A percentile compares a stretch with the other conserved stretches of the same genome.
Evolutionary conservation across 2,113 vertebrate species (phyloP).

Genomic region (Numida meleagris): DNA sequence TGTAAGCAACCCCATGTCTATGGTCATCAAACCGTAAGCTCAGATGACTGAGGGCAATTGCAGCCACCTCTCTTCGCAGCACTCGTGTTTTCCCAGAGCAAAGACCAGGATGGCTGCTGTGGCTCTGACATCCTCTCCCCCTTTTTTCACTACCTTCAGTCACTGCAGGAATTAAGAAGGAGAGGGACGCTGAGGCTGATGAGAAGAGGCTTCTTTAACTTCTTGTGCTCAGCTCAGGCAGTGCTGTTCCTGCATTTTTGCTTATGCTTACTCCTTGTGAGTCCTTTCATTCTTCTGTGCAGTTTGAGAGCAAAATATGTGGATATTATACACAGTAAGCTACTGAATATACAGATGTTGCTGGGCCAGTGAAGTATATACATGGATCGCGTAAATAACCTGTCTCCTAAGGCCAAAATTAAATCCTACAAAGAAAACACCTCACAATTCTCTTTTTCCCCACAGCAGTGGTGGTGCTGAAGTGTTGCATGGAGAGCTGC

Average conservation of each 20-base stretch:
- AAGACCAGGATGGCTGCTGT: not conserved
- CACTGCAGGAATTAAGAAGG: not conserved
- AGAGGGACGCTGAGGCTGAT: not conserved
- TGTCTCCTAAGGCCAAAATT: slow-evolving; percentile 30
- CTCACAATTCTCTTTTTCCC: not conserved
- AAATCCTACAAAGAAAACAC: not conserved
- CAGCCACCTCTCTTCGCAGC: not conserved
- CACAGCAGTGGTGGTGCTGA: not conserved
- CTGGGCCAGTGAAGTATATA: not conserved
- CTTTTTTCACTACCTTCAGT: not conserved
- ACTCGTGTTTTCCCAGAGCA: not conserved
- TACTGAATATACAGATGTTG: not conserved
- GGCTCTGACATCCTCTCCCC: not conserved
- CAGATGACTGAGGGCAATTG: not conserved
- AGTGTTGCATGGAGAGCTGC: not conserved
- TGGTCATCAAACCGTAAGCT: not conserved
- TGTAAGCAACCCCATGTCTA: not conserved
- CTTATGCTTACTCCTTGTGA: not conserved
- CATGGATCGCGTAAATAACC: not conserved
- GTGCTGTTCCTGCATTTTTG: not conserved
- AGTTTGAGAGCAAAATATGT: not conserved
- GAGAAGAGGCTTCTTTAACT: slow-evolving; percentile 6
- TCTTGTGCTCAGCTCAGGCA: not conserved
- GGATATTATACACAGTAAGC: not conserved
- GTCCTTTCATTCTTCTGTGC: not conserved